Percentiles rank a stretch among this genome's conserved stretches.
Evolutionary conservation across 2,113 vertebrate species (phyloP).

Genomic region (Sigmodon hispidus): DNA sequence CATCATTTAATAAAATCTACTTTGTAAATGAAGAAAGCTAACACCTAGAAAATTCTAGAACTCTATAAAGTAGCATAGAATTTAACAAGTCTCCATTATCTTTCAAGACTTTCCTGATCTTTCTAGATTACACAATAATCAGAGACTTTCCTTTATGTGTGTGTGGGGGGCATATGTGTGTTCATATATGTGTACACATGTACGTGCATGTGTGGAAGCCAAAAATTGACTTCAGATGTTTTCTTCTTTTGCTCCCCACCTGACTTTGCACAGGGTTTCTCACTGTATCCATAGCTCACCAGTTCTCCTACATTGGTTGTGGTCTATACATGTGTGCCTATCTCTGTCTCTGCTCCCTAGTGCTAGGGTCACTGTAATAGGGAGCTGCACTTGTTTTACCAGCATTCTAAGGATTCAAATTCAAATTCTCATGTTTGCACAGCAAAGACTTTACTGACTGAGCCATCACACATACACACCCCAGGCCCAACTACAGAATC

Average conservation of each 20-base stretch:
- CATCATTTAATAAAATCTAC: neutral
- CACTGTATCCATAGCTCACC: neutral
- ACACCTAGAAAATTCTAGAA: conserved; percentile 9
- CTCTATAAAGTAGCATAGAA: neutral
- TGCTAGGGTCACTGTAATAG: neutral
- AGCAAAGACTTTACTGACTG: neutral
- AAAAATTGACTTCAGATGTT: neutral
- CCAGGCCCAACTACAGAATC: neutral
- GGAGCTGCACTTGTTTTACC: no score
- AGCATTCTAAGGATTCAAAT: neutral
- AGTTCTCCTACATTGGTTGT: neutral
- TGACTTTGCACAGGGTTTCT: neutral
- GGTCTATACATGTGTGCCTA: neutral
- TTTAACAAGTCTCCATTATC: neutral
- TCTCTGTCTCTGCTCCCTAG: neutral
- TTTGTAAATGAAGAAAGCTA: neutral
- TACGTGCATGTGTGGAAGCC: neutral
- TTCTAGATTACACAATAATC: neutral
- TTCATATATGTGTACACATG: neutral
- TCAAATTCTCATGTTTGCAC: neutral
- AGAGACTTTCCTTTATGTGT: neutral
- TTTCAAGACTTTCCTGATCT: neutral
- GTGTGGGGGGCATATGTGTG: neutral
- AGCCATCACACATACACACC: no score
- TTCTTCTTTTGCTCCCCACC: neutral